Conservation (phyloP, 1,140 invertebrate species). For the Bombus breviceps region DNA sequence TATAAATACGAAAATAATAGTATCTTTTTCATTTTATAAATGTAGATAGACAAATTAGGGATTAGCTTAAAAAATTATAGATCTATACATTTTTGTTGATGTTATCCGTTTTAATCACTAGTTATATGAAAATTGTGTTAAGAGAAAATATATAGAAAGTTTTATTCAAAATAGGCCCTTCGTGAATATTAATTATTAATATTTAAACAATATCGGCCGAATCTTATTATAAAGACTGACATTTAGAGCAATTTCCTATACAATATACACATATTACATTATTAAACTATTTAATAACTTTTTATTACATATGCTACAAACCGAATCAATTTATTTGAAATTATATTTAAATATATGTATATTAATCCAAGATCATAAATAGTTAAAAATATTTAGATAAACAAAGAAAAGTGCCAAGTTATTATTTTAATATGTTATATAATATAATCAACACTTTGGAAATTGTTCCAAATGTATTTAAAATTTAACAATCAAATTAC, state of each 20-base stretch:
- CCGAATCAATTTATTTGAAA: background rate
- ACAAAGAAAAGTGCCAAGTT: conserved; percentile 37
- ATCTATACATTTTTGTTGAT: conserved; percentile 32
- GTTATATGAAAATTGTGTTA: background rate
- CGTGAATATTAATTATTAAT: conserved; percentile 16
- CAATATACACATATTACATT: conserved; percentile 17
- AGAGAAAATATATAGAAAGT: conserved; percentile 16
- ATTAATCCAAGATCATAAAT: conserved; percentile 8
- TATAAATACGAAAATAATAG: conserved; percentile 12
- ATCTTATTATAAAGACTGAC: conserved; percentile 37
- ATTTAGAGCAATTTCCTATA: conserved; percentile 51
- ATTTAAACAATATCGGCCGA: conserved; percentile 17
- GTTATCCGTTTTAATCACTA: conserved; percentile 9
- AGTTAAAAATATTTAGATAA: background rate
- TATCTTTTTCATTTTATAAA: conserved; percentile 23
- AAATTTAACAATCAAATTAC: conserved; percentile 32
- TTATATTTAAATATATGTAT: conserved; percentile 5
- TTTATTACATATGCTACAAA: background rate
- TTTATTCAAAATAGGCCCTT: conserved; percentile 19
- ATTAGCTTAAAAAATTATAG: conserved; percentile 4
- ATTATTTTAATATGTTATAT: conserved; percentile 14
- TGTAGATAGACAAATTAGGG: conserved; percentile 16
- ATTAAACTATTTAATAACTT: conserved; percentile 24
- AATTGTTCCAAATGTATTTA: conserved; percentile 47
- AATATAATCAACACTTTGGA: conserved; percentile 33